Evolutionary conservation across 2,113 vertebrate genomes (phyloP).

Genomic region (Mustela nigripes): DNA sequence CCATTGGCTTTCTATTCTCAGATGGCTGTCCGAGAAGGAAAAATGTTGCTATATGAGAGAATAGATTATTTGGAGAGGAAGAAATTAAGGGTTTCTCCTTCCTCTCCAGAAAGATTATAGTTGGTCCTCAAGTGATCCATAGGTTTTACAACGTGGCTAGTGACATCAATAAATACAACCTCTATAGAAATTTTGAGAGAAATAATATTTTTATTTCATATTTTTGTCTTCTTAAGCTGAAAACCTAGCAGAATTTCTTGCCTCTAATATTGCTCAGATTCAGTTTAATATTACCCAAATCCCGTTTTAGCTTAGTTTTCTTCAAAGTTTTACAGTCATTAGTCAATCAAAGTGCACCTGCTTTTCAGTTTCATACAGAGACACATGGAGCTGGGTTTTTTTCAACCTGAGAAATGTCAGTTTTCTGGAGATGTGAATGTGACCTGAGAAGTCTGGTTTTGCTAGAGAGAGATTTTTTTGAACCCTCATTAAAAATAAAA

Average conservation of each 20-base stretch:
- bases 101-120: not conserved
- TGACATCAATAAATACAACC: conserved; percentile 47
- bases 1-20: not conserved
- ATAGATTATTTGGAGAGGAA: conserved; percentile 18
- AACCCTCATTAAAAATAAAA: not conserved
- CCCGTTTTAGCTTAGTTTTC: conserved; percentile 71
- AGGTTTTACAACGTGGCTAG: conserved; percentile 51
- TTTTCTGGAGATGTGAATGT: conserved; percentile 9
- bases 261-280: conserved; percentile 53
- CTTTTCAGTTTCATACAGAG: conserved; percentile 58
- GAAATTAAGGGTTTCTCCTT: conserved; percentile 38
- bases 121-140: not conserved
- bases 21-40: not conserved
- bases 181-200: conserved; percentile 45
- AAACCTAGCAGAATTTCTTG: conserved; percentile 58
- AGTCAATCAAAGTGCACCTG: conserved; percentile 73
- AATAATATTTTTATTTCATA: conserved; percentile 35
- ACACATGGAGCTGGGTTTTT: conserved; percentile 18
- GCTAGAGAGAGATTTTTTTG: conserved; percentile 40
- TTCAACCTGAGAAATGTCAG: conserved; percentile 59
- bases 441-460: not conserved
- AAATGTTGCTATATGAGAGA: not conserved
- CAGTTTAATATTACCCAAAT: conserved; percentile 63
- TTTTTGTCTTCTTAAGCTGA: conserved; percentile 56
- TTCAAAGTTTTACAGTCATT: conserved; percentile 62